These are phyloP conservation scores for Nematolebias whitei DNA, from an alignment of 2,113 vertebrate species.

Conservation along the genomic window DNA sequence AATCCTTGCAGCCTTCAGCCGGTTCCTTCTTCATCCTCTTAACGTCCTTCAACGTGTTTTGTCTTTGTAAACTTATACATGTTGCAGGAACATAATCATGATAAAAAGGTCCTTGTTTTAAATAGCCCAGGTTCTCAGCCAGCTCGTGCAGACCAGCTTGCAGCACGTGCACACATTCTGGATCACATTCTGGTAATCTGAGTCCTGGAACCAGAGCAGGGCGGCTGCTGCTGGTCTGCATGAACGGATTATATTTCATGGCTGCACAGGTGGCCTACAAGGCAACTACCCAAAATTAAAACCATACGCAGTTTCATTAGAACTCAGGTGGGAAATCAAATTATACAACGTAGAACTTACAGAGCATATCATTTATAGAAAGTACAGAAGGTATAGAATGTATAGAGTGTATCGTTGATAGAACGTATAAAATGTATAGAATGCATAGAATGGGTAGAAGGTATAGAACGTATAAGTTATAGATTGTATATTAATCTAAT, in stretches of 20 bases:
- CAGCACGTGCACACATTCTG: neutral
- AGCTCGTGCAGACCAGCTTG: conserved; percentile 2
- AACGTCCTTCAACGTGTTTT: too few relatives aligned
- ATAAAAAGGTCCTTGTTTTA: too few relatives aligned
- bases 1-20: conserved; percentile 43
- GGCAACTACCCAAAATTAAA: neutral
- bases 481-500: too few relatives aligned
- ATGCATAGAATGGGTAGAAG: too few relatives aligned
- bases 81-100: too few relatives aligned
- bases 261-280: neutral
- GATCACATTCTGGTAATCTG: conserved; percentile 22
- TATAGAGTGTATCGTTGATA: too few relatives aligned
- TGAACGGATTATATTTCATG: neutral
- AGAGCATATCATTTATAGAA: too few relatives aligned
- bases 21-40: conserved; percentile 23
- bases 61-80: neutral
- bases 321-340: too few relatives aligned
- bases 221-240: conserved; percentile 41
- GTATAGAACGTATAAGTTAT: too few relatives aligned
- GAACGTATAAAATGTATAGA: too few relatives aligned
- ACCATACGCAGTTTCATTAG: neutral
- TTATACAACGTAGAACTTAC: too few relatives aligned
- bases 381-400: too few relatives aligned
- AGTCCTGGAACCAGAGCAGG: conserved; percentile 40
- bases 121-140: neutral